Evolutionary conservation across 2,888 invertebrate genomes (phyloP).

Genomic region (Sisyra terminalis): DNA sequence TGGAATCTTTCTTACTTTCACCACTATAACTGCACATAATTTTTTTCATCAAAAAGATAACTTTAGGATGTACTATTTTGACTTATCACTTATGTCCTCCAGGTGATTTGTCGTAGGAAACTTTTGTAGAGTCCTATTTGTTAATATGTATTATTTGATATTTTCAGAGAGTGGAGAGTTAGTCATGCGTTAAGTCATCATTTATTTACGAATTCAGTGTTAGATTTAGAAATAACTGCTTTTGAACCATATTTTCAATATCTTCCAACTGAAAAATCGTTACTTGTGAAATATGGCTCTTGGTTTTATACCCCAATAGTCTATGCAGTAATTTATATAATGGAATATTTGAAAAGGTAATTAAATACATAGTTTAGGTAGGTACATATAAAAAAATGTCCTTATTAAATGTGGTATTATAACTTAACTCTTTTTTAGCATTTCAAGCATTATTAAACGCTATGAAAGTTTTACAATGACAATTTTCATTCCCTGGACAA

Average conservation of each 20-base stretch:
- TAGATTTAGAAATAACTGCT: constrained; percentile 53
- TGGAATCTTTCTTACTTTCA: constrained; percentile 39
- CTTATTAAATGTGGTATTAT: neutral
- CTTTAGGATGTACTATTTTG: constrained; percentile 64
- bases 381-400: neutral
- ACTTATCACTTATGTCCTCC: constrained; percentile 47
- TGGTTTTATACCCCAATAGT: constrained; percentile 31
- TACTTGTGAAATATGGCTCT: constrained; percentile 31
- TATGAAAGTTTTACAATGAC: constrained; percentile 5
- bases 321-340: constrained; percentile 12
- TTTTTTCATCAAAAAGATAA: constrained; percentile 60
- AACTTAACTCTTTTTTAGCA: neutral
- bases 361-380: neutral
- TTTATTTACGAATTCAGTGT: constrained; percentile 56
- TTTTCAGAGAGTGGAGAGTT: constrained; percentile 48
- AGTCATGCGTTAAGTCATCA: constrained; percentile 67
- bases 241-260: constrained; percentile 51
- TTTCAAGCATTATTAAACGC: neutral
- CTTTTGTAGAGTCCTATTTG: neutral
- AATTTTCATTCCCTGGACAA: constrained; percentile 12
- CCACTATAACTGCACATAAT: constrained; percentile 50
- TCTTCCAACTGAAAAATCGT: constrained; percentile 39
- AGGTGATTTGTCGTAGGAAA: constrained; percentile 25
- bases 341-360: neutral
- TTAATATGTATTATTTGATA: neutral